Evolutionary conservation across 2,888 invertebrate genomes (phyloP), one percentile per base, ranked within the genome.

Genomic region (Leptopilina myrica): DNA sequence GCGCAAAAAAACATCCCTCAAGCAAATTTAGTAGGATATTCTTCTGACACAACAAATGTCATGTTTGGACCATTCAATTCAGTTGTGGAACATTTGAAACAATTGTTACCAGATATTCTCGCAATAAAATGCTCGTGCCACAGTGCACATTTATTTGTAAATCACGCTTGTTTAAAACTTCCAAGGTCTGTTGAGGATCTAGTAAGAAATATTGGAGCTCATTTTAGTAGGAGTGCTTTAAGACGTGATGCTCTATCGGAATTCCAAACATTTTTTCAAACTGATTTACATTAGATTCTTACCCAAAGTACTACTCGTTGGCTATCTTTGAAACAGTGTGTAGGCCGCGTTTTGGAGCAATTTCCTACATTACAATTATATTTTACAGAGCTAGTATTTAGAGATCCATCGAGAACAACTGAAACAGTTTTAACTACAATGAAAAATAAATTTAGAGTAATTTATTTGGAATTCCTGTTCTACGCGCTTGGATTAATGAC

Each of bases 101-200:
- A 65, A 65, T 49, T 46, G 33, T 14, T 86, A 26, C 87, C 89
- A 46, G 76, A 84, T 75, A 88, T 90, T 80, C 85, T 87, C 8
- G 85, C 83, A 49, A 80, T 90, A 43, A 89, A 88, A 81, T 91
- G 89, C 80, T 87, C 86, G 46, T 91, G 90, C 79, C 90, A 89
- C 80, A 85, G 88, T 84, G 86, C 88, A 62, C 86, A 89, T 82
- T 82, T 90, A 76, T 84, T 86, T 56, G 82, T 88, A 20, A 20
- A 20, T 20, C 20, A 20, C 20, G 20, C 20, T 20, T 20, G 89
- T 82, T 79, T 89, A 3, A 87, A 87, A 81, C 81, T 91, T 33
- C 90, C 90, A 6, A 76, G 80, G 40, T 82, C 78, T 56, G 73
- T 78, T 0, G 73, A 73, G 46, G 73, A 78, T 62, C 14, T 73